Evolutionary conservation across 2,797 vertebrate genomes (phyloP).

Genomic region (Tinamus major): DNA sequence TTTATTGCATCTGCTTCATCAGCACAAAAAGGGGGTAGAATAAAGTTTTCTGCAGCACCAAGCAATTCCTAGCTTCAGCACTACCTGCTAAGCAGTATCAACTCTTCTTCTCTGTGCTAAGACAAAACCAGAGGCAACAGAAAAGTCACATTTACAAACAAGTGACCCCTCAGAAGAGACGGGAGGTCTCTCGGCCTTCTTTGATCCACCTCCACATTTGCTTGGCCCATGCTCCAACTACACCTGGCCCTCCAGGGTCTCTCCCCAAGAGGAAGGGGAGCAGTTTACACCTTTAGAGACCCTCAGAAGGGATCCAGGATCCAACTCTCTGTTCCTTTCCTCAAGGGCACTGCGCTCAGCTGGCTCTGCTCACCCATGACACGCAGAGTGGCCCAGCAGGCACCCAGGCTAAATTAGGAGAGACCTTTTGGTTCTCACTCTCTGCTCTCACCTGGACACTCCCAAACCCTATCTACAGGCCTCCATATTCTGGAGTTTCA

Average conservation of each 20-base stretch:
- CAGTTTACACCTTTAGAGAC: neutral
- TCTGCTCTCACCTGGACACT: neutral
- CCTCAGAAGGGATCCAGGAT: neutral
- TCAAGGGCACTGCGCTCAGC: neutral
- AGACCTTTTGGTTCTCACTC: neutral
- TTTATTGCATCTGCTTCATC: neutral
- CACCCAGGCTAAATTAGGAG: no score
- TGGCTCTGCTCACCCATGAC: neutral
- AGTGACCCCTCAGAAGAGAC: neutral
- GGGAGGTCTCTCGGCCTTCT: neutral
- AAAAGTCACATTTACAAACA: neutral
- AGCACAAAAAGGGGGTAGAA: neutral
- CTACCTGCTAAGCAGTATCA: neutral
- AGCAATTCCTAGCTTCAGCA: neutral
- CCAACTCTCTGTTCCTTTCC: neutral
- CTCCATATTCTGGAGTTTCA: neutral
- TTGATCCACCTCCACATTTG: neutral
- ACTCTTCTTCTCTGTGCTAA: neutral
- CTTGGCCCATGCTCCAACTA: neutral
- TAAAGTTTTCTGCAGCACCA: neutral
- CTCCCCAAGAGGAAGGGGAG: neutral
- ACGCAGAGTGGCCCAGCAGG: neutral
- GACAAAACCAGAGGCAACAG: neutral
- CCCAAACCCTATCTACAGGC: no score
- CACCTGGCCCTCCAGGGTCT: neutral